phyloP scores from a whole-genome alignment of 2,888 invertebrate species.

The Bombylius discolor region DNA sequence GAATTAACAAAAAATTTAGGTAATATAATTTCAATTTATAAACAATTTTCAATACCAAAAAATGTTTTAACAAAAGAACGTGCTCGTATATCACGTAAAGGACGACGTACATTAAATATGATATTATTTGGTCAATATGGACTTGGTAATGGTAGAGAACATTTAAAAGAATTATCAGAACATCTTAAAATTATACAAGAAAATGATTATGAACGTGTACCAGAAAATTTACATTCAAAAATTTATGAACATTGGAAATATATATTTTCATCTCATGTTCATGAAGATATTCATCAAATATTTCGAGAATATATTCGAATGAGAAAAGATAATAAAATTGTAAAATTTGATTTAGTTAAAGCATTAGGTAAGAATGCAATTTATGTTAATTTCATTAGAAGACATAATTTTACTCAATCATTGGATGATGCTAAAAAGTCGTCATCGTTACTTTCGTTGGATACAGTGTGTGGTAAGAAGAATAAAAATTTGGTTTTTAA shows the following conservation, averaged over 20 bases:
- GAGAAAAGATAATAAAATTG: slow-evolving; percentile 23
- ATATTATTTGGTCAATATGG: slow-evolving; percentile 47
- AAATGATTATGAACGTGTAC: slow-evolving; percentile 27
- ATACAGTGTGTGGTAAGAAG: not conserved
- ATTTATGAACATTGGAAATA: slow-evolving; percentile 41
- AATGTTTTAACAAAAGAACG: slow-evolving; percentile 35
- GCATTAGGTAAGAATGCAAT: slow-evolving; percentile 21
- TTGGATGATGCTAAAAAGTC: too few relatives aligned
- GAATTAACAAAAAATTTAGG: slow-evolving; percentile 36
- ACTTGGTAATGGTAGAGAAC: slow-evolving; percentile 39
- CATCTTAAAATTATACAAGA: slow-evolving; percentile 29
- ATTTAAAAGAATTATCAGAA: slow-evolving; percentile 36
- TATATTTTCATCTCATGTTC: slow-evolving; percentile 39
- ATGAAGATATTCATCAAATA: slow-evolving; percentile 27
- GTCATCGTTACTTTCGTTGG: too few relatives aligned
- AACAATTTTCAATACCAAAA: slow-evolving; percentile 20
- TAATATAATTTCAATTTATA: slow-evolving; percentile 38
- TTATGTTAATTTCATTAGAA: slow-evolving; percentile 14
- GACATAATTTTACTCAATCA: slow-evolving; percentile 7
- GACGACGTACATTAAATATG: slow-evolving; percentile 42
- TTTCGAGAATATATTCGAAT: slow-evolving; percentile 23
- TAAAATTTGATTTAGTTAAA: slow-evolving; percentile 22
- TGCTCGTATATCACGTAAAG: slow-evolving; percentile 31
- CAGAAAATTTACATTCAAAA: slow-evolving; percentile 36
- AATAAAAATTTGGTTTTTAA: not conserved